Conservation (phyloP, 2,113 vertebrate genomes). For the Seriola quinqueradiata region DNA sequence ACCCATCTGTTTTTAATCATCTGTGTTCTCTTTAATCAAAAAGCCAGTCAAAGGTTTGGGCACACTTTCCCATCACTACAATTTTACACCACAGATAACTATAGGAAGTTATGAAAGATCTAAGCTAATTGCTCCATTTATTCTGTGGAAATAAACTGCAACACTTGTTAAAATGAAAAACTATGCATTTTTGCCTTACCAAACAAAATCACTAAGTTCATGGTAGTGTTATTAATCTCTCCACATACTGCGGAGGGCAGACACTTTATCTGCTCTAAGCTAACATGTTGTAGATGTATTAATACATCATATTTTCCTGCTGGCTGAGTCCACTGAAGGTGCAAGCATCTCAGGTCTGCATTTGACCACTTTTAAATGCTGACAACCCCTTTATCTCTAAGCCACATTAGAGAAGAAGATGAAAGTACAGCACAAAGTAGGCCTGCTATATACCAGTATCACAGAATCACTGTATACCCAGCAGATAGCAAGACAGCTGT, state of each 20-base stretch:
- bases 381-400: conserved; percentile 11
- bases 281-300: conserved; percentile 34
- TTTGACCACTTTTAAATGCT: conserved; percentile 21
- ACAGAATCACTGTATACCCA: conserved; percentile 72
- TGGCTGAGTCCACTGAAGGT: conserved; percentile 30
- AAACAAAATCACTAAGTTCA: neutral
- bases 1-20: neutral
- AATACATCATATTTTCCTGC: conserved; percentile 44
- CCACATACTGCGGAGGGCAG: neutral
- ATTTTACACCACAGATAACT: neutral
- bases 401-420: conserved; percentile 36
- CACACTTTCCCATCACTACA: neutral
- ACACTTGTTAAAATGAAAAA: neutral
- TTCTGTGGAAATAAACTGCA: neutral
- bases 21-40: neutral
- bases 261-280: conserved; percentile 30
- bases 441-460: conserved; percentile 58
- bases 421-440: conserved; percentile 40
- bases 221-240: neutral
- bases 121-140: neutral
- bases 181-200: neutral
- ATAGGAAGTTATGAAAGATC: neutral
- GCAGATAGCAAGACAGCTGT: conserved; percentile 79
- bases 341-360: conserved; percentile 8
- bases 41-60: neutral